These are phyloP conservation scores for Dermatophagoides farinae DNA, from an alignment of 1,140 invertebrate species.

Conservation along the genomic window DNA sequence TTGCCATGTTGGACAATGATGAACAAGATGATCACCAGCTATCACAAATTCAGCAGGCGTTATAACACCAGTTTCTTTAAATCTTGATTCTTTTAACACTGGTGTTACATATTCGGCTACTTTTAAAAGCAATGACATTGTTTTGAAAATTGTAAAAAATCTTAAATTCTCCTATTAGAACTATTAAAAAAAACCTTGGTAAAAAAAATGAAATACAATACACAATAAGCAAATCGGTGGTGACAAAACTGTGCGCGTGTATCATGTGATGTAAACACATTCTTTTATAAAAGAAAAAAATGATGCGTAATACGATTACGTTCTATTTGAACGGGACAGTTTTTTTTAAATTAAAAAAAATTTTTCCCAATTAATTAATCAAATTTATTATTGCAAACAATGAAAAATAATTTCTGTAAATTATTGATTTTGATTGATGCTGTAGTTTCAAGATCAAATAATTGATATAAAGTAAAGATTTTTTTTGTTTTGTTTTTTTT, in stretches of 20 bases:
- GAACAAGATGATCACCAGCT: conserved; percentile 92
- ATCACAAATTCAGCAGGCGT: conserved; percentile 76
- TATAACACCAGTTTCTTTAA: conserved; percentile 88
- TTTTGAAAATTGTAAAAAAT: conserved; percentile 3
- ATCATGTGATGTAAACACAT: too few relatives aligned
- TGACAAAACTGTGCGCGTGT: too few relatives aligned
- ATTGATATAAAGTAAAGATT: neutral
- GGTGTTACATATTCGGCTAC: conserved; percentile 91
- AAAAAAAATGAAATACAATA: too few relatives aligned
- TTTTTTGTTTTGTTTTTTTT: too few relatives aligned
- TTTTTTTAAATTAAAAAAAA: too few relatives aligned
- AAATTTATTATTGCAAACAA: too few relatives aligned
- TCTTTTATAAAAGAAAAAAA: too few relatives aligned
- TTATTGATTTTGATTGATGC: neutral
- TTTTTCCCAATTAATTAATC: too few relatives aligned
- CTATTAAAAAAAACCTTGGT: too few relatives aligned
- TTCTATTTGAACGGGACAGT: too few relatives aligned
- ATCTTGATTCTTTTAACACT: conserved; percentile 94
- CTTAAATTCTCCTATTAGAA: neutral
- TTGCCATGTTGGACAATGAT: conserved; percentile 98
- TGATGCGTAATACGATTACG: too few relatives aligned
- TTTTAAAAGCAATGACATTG: conserved; percentile 57
- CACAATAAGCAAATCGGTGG: too few relatives aligned
- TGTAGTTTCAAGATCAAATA: neutral
- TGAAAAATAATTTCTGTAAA: neutral